Conservation (phyloP, 1,140 invertebrate genomes). For the Oppia nitens region DNA sequence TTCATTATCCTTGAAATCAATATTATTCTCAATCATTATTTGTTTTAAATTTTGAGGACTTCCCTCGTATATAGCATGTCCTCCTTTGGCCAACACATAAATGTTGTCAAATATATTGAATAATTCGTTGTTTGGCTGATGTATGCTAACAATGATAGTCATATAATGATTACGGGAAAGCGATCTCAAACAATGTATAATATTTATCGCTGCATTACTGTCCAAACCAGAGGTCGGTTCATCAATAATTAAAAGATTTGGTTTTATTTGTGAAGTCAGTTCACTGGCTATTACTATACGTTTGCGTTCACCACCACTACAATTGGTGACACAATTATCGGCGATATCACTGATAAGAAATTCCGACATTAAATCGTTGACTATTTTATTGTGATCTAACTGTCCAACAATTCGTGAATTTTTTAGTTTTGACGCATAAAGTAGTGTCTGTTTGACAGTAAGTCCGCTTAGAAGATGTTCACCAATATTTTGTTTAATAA, state of each 20-base stretch:
- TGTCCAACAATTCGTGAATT: neutral
- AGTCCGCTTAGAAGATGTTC: constrained; percentile 71
- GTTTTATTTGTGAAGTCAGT: constrained; percentile 38
- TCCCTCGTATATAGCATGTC: constrained; percentile 24
- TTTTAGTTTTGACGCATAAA: constrained; percentile 79
- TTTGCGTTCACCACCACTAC: constrained; percentile 67
- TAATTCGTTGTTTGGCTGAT: constrained; percentile 82
- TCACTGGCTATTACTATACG: constrained; percentile 84
- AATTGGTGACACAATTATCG: neutral
- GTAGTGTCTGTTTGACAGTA: constrained; percentile 72
- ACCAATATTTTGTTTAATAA: constrained; percentile 10
- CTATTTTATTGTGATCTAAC: constrained; percentile 1
- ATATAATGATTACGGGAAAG: neutral
- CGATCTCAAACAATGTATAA: constrained; percentile 33
- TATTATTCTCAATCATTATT: neutral
- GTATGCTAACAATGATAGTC: constrained; percentile 78
- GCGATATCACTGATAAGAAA: constrained; percentile 57
- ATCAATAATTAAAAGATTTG: constrained; percentile 21
- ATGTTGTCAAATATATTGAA: constrained; percentile 78
- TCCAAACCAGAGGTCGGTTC: constrained; percentile 39
- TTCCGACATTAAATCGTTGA: neutral
- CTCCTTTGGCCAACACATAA: constrained; percentile 13
- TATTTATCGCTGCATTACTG: constrained; percentile 33
- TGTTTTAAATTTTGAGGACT: constrained; percentile 15
- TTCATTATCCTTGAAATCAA: neutral